Percentiles rank a stretch among this genome's conserved stretches.
phyloP scores from a whole-genome alignment of 2,113 vertebrate species.

The Chamaea fasciata region DNA sequence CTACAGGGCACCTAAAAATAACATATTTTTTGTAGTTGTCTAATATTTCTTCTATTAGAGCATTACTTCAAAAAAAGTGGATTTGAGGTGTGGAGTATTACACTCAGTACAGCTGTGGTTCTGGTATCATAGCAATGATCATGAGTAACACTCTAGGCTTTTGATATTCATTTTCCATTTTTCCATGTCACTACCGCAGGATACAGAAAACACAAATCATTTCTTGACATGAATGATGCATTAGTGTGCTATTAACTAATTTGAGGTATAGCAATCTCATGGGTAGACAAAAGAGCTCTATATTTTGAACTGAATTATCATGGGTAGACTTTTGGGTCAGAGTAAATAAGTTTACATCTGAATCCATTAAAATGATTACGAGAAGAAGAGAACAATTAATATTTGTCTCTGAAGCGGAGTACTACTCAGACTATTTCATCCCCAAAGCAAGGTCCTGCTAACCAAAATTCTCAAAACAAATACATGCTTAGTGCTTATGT shows the following conservation, averaged over 20 bases:
- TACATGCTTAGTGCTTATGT: not conserved
- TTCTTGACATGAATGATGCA: not conserved
- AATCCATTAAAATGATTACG: not conserved
- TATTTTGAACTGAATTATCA: not conserved
- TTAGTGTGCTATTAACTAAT: not conserved
- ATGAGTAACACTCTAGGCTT: not conserved
- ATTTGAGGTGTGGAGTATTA: not conserved
- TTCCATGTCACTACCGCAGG: not conserved
- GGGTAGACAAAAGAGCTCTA: not conserved
- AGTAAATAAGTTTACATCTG: not conserved
- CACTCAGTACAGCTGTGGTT: not conserved
- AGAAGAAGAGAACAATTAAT: not conserved
- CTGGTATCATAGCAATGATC: not conserved
- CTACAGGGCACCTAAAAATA: not conserved
- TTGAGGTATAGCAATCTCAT: not conserved
- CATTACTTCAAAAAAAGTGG: not conserved
- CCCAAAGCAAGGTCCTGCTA: not conserved
- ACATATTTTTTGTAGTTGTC: not conserved
- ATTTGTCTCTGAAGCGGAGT: not conserved
- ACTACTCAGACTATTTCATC: not conserved
- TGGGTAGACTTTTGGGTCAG: not conserved
- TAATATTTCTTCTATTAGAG: not conserved
- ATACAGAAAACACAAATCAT: not conserved
- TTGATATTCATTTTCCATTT: not conserved
- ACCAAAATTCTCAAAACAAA: not conserved